These are phyloP conservation scores for Regulus satrapa DNA, from an alignment of 2,113 vertebrate genomes.

Conservation along the genomic window DNA sequence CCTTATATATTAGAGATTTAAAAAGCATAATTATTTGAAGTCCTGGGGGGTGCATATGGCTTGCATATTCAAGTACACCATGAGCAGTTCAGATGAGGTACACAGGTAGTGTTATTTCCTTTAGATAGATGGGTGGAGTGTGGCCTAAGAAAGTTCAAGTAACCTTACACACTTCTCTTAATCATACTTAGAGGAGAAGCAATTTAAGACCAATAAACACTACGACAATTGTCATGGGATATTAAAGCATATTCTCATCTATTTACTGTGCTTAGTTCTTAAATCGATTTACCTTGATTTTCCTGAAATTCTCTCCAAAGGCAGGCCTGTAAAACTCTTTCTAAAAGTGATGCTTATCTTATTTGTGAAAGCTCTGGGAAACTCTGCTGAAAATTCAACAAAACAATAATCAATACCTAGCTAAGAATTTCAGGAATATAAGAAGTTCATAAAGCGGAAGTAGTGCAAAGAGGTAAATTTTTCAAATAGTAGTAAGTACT, in stretches of 20 bases:
- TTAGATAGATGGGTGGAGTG: background rate
- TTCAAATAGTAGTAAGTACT: background rate
- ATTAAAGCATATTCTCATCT: background rate
- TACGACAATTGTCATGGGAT: background rate
- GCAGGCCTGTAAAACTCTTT: background rate
- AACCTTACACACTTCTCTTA: background rate
- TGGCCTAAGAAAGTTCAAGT: background rate
- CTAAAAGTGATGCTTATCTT: background rate
- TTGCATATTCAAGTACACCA: background rate
- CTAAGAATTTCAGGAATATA: background rate
- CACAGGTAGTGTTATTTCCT: background rate
- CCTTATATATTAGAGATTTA: background rate
- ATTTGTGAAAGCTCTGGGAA: background rate
- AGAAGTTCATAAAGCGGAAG: background rate
- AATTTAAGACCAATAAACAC: background rate
- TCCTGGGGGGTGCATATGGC: background rate
- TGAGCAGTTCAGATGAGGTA: background rate
- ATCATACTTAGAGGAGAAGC: background rate
- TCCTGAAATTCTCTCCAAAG: background rate
- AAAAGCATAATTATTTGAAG: background rate
- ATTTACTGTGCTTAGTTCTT: background rate
- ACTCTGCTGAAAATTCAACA: background rate
- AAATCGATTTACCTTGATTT: background rate
- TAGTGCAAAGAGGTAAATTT: background rate
- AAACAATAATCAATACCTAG: background rate